phyloP scores from a whole-genome alignment of 92 coral and sea anemone genomes.

The Meandrina meandrites region DNA sequence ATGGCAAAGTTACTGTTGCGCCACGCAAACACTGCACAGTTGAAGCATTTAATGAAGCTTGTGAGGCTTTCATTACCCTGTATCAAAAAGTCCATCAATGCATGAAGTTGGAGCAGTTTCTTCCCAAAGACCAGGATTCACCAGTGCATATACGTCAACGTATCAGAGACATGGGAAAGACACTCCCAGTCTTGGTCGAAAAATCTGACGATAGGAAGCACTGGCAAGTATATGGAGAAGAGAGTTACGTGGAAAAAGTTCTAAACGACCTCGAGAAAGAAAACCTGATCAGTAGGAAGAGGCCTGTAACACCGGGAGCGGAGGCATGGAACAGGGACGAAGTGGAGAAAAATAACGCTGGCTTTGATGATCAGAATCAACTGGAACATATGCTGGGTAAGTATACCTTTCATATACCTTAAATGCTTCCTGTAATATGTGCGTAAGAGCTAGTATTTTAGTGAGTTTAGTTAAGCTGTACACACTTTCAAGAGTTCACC shows the following conservation, averaged over 20 bases:
- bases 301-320: not conserved
- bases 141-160: not conserved
- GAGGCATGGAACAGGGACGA: not conserved
- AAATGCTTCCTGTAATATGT: not conserved
- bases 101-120: not conserved
- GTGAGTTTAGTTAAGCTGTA: too few relatives aligned
- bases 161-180: not conserved
- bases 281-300: not conserved
- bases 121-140: constrained; percentile 1
- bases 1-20: not conserved
- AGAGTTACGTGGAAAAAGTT: not conserved
- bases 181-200: not conserved
- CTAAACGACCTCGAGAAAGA: not conserved
- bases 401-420: not conserved
- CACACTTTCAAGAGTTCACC: too few relatives aligned
- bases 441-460: too few relatives aligned
- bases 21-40: not conserved
- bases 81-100: not conserved
- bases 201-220: not conserved
- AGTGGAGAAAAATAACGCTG: not conserved
- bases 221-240: constrained; percentile 2
- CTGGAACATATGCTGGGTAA: not conserved
- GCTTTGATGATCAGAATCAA: not conserved
- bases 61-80: not conserved
- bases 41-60: not conserved